Conservation (phyloP, 2,113 vertebrate genomes). For the Romanogobio albipinnatus region DNA sequence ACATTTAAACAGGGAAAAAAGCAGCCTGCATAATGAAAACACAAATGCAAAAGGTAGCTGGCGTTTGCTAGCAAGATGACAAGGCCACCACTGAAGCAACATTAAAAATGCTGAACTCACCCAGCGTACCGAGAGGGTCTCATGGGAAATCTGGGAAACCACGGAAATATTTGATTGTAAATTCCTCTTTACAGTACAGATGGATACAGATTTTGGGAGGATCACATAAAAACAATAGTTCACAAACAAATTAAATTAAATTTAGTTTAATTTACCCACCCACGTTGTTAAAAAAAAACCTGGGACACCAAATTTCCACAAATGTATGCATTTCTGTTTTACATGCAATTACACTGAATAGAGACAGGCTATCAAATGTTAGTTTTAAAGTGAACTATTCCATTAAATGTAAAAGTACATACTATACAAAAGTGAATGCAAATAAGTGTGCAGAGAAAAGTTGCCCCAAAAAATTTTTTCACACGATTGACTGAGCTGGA, state of each 20-base stretch:
- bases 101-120: conserved; percentile 73
- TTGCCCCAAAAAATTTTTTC: not conserved
- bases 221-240: not conserved
- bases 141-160: conserved; percentile 82
- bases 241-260: not conserved
- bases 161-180: conserved; percentile 64
- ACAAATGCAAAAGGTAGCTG: not conserved
- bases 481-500: not conserved
- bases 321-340: no score
- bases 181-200: not conserved
- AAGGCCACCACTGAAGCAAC: conserved; percentile 9
- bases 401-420: no score
- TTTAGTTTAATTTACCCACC: not conserved
- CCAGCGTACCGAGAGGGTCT: conserved; percentile 80
- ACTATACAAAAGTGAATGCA: not conserved
- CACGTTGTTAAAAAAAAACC: not conserved
- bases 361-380: no score
- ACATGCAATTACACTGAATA: no score
- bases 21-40: not conserved
- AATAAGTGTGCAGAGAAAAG: not conserved
- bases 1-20: not conserved
- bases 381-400: no score
- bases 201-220: not conserved
- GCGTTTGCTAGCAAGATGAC: not conserved
- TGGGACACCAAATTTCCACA: not conserved